phyloP scores from a whole-genome alignment of 2,888 invertebrate species.

The Xanthorhoe spadicearia region DNA sequence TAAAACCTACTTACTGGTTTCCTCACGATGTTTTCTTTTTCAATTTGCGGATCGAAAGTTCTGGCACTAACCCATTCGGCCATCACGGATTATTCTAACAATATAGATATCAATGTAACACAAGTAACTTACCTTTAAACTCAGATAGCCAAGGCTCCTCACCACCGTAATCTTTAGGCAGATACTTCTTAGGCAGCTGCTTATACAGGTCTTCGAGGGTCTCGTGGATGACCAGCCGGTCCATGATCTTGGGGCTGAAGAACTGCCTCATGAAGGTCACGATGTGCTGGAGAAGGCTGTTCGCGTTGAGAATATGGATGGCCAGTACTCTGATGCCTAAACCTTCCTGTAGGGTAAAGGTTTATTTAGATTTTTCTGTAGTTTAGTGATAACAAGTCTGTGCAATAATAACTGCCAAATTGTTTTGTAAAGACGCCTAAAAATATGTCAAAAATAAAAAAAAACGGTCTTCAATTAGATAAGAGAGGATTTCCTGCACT shows the following conservation, averaged over 20 bases:
- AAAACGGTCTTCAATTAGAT: no score
- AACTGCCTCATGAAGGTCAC: slow-evolving; percentile 63
- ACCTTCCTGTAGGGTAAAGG: slow-evolving; percentile 70
- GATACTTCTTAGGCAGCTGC: slow-evolving; percentile 56
- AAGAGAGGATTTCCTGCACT: no score
- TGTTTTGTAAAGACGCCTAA: background rate
- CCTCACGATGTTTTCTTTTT: no score
- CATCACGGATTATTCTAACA: no score
- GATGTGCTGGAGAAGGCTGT: slow-evolving; percentile 59
- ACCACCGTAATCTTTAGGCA: slow-evolving; percentile 68
- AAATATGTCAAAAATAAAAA: no score
- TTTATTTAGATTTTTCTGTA: no score
- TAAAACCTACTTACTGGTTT: no score
- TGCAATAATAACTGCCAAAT: no score
- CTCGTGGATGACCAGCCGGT: slow-evolving; percentile 58
- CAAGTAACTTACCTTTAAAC: slow-evolving; percentile 60
- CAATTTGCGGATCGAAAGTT: no score
- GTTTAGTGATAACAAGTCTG: no score
- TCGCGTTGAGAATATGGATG: slow-evolving; percentile 75
- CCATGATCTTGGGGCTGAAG: slow-evolving; percentile 70
- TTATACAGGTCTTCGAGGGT: slow-evolving; percentile 58
- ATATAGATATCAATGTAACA: background rate
- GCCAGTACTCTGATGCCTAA: slow-evolving; percentile 67
- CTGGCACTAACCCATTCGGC: no score
- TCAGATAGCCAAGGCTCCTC: slow-evolving; percentile 58